A percentile compares a stretch with the other conserved stretches of the same genome.
Evolutionary conservation across 2,888 invertebrate genomes (phyloP).

Genomic region (Phania funesta): DNA sequence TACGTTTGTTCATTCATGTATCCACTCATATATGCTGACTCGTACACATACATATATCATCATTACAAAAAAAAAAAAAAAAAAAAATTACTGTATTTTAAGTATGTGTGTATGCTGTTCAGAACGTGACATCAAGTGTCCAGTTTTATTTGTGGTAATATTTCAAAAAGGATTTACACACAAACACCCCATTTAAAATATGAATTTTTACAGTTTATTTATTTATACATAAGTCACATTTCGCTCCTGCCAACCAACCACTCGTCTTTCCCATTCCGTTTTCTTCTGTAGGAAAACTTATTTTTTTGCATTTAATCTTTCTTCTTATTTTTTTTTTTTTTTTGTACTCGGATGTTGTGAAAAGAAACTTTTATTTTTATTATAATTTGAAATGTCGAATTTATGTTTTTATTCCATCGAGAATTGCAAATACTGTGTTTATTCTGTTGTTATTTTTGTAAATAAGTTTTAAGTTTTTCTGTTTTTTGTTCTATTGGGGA

Average conservation of each 20-base stretch:
- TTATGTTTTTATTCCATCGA: conserved; percentile 61
- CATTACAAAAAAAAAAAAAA: too few relatives aligned
- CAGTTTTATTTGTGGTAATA: conserved; percentile 74
- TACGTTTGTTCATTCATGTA: neutral
- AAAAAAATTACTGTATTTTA: too few relatives aligned
- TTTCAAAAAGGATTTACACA: conserved; percentile 78
- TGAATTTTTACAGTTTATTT: conserved; percentile 67
- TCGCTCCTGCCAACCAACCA: conserved; percentile 6
- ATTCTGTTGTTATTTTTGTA: conserved; percentile 45
- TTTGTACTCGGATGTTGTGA: conserved; percentile 10
- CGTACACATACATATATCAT: neutral
- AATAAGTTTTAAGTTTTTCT: conserved; percentile 34
- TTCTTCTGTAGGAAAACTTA: conserved; percentile 1
- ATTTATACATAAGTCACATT: conserved; percentile 18
- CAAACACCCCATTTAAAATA: conserved; percentile 72
- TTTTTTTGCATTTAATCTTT: conserved; percentile 35
- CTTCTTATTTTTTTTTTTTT: conserved; percentile 19
- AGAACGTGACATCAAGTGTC: conserved; percentile 63
- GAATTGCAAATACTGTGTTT: conserved; percentile 61
- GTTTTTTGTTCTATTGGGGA: neutral
- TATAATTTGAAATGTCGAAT: conserved; percentile 53
- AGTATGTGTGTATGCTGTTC: conserved; percentile 23
- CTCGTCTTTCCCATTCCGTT: neutral
- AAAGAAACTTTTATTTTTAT: conserved; percentile 34
- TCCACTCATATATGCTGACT: conserved; percentile 1